Evolutionary conservation across 2,113 vertebrate species (phyloP), one percentile per base, ranked within the genome.

Genomic region (Isurus oxyrinchus): DNA sequence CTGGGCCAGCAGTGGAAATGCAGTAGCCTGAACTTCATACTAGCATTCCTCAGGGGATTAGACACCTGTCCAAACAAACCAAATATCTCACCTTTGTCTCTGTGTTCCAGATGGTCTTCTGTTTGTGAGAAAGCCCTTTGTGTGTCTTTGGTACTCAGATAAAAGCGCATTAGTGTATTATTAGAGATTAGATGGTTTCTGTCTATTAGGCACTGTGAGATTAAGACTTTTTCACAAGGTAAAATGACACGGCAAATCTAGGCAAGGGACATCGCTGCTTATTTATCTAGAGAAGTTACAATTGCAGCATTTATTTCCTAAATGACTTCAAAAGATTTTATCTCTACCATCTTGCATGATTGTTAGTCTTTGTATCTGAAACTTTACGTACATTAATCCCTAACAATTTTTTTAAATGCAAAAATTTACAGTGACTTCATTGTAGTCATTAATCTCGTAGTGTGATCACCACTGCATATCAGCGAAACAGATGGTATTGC

Each of bases 91-190:
- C 90, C 90, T 72, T 59, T 95, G 67, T 95, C 49, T 95, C 0
- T 76, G 49, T 95, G 94, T 72, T 72, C 25, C 66, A 95, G 67
- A 5, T 95, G 49, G 66, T 72, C 94, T 72, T 55, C 40, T 95
- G 67, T 95, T 69, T 72, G 94, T 69, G 44, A 53, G 21, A 95
- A 94, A 40, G 90, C 90, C 35, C 19, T 94, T 49, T 63, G 90
- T 94, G 59, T 94, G 90, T 94, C 90, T 94, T 66, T 66, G 21
- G 14, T 94, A 94, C n/a, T 61, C 81, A 40, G 63, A 23, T 94
- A n/a, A 63, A 93, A 94, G n/a, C 61, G 66, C 35, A 40, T 35
- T 23, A 40, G 59, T 63, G n/a, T 21, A 40, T 63, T 66, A 21
- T 94, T 94, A n/a, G 16, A 63, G 59, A 66, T 61, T 21, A 94